phyloP scores from a whole-genome alignment of 2,797 vertebrate genomes.

The Eurystomus glaucurus region DNA sequence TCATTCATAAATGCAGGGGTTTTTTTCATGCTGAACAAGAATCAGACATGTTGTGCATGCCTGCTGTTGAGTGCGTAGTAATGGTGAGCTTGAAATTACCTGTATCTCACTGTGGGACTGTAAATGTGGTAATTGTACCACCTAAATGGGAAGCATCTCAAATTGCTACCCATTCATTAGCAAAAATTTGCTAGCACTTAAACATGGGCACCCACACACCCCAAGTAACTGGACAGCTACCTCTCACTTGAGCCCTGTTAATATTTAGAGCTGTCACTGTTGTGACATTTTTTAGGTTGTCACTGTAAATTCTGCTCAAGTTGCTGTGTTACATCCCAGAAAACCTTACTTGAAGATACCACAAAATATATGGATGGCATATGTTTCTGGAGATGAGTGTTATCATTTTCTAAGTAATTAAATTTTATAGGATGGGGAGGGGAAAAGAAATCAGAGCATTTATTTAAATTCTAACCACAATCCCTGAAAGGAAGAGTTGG shows the following conservation, averaged over 20 bases:
- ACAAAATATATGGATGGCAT: neutral
- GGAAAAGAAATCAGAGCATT: neutral
- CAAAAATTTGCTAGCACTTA: neutral
- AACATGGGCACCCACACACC: neutral
- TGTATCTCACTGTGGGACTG: neutral
- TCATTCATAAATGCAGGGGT: neutral
- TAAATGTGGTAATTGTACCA: conserved; percentile 8
- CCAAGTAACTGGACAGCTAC: neutral
- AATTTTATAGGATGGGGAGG: neutral
- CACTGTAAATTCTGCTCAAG: neutral
- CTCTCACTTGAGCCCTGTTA: neutral
- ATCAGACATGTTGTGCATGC: neutral
- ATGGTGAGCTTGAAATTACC: neutral
- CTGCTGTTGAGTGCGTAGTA: neutral
- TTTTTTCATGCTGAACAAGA: neutral
- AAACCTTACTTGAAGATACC: neutral
- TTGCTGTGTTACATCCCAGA: neutral
- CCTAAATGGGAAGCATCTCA: conserved; percentile 16
- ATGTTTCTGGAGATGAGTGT: neutral
- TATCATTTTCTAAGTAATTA: conserved; percentile 8
- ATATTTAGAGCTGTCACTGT: neutral
- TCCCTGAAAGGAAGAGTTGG: neutral
- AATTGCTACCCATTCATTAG: conserved; percentile 4
- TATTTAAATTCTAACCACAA: neutral
- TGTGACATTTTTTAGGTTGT: neutral